Percentiles rank a stretch among this genome's conserved stretches.
Evolutionary conservation across 2,113 vertebrate species (phyloP).

Genomic region (Oncorhynchus gorbuscha): DNA sequence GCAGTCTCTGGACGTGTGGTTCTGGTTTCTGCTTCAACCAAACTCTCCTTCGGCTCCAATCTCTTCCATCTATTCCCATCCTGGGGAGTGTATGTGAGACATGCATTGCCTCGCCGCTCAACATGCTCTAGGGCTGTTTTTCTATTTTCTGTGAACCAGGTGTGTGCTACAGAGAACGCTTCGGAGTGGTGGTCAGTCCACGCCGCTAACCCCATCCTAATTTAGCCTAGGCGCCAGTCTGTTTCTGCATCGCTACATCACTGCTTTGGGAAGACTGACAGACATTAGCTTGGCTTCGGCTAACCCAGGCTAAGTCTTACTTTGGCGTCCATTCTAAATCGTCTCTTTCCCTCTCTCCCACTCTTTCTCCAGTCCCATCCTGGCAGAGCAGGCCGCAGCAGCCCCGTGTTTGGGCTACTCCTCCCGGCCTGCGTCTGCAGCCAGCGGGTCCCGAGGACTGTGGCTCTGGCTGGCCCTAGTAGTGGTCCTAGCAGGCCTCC

Average conservation of each 20-base stretch:
- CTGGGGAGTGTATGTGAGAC: too few species aligned
- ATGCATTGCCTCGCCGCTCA: too few species aligned
- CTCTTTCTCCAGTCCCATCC: constrained; percentile 49
- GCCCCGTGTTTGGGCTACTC: constrained; percentile 46
- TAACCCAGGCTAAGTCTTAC: neutral
- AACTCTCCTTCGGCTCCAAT: too few species aligned
- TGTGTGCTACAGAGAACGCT: too few species aligned
- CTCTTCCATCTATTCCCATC: too few species aligned
- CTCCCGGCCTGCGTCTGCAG: constrained; percentile 39
- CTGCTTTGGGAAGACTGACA: neutral
- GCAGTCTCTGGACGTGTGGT: too few species aligned
- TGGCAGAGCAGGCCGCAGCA: constrained; percentile 31
- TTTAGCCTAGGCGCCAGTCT: neutral
- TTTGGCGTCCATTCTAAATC: constrained; percentile 12
- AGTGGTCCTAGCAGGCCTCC: constrained; percentile 80
- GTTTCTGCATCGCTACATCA: neutral
- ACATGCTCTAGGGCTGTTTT: too few species aligned
- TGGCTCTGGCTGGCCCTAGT: constrained; percentile 78
- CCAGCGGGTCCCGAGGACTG: constrained; percentile 68
- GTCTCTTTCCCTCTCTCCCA: neutral
- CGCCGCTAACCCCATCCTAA: too few species aligned
- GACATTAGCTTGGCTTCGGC: neutral
- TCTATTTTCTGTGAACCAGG: too few species aligned
- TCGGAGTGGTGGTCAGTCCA: too few species aligned
- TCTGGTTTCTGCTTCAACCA: too few species aligned